Base-by-base conservation (phyloP, 2,888 invertebrate species). In the Scaptodrosophila latifasciaeformis region DNA sequence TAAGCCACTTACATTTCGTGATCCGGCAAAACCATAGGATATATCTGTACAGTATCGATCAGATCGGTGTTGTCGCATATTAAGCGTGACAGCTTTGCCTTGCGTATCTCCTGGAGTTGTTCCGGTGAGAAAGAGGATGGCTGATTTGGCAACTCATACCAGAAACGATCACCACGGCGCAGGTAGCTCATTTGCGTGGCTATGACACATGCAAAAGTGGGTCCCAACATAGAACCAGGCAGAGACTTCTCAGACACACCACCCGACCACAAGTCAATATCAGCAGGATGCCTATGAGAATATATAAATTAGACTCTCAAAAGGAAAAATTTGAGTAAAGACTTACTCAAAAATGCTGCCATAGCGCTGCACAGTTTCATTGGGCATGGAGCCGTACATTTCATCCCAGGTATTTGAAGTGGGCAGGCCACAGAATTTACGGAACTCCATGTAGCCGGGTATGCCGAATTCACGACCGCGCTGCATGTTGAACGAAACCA, bases 221-320 rank as follows among this genome's bases (percentile, higher is more conserved):
- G 96, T 45, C 97, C 97, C 59, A 97, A 89, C 92, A 97, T 93
- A 50, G 96, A 95, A 39, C 96, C 96, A 6, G 95, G 94, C 49
- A 96, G 88, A 1, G 96, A 94, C 59, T 92, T 89, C 83, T 97
- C 97, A 0, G 96, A 95, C 5, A 97, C 95, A 43, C 96, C 97
- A 44, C 96, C 97, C 13, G 96, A 95, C 95, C 96, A 97, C 49
- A 97, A 88, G 88, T 97, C 97, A 42, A 97, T 94, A 85, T 97
- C 97, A 57, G 92, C 90, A 1, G 96, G 96, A 85, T 95, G 93
- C 61, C 93, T 93, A 76, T 2, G 53, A 49, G 15, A 7, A 5
- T 1, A 15, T 17, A 17, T 9, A 5, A 49, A 30, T 5, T 17
- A 1, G 24, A 7, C 7, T 6, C 21, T 1, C 24, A 45, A 51